These are phyloP conservation scores for Remorina albescens DNA, from an alignment of 2,797 vertebrate genomes.

Conservation along the genomic window DNA sequence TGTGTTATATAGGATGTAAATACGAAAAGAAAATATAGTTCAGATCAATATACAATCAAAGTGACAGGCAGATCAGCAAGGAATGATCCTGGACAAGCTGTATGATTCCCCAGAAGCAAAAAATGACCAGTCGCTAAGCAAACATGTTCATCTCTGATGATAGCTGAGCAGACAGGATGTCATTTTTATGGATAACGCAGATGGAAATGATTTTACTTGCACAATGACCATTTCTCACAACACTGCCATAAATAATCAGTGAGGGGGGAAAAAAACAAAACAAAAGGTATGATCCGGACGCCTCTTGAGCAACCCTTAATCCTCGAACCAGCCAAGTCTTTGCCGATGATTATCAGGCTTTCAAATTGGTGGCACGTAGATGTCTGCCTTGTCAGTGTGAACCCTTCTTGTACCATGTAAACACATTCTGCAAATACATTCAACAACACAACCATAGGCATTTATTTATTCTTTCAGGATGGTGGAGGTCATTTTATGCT, in stretches of 20 bases:
- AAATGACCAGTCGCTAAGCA: background rate
- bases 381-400: background rate
- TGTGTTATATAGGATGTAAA: too few species aligned
- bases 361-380: background rate
- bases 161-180: background rate
- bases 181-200: background rate
- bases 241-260: too few species aligned
- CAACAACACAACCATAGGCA: background rate
- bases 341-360: background rate
- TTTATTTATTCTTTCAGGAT: slow-evolving; percentile 7
- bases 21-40: background rate
- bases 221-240: too few species aligned
- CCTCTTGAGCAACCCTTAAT: background rate
- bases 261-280: too few species aligned
- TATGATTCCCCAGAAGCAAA: background rate
- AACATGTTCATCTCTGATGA: background rate
- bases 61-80: too few species aligned
- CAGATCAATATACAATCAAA: too few species aligned
- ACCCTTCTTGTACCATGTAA: background rate
- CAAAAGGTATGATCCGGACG: background rate
- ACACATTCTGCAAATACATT: background rate
- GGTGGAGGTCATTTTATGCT: slow-evolving; percentile 14
- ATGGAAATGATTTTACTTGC: background rate
- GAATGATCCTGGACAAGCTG: background rate
- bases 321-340: background rate